Evolutionary conservation across 2,113 vertebrate species (phyloP).

Genomic region (Megaceryle torquata): DNA sequence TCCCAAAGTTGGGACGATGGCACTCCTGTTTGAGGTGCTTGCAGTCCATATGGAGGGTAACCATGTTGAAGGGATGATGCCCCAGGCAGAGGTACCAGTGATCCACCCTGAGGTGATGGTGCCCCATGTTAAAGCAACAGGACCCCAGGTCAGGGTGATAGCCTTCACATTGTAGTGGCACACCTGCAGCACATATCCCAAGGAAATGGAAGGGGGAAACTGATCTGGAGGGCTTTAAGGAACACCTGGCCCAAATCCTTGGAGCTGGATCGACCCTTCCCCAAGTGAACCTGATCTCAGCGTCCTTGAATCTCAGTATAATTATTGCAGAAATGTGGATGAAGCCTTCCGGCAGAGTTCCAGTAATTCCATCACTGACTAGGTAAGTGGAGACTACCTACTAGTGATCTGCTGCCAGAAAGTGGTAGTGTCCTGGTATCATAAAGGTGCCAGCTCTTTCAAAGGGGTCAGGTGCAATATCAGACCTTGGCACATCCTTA

Average conservation of each 20-base stretch:
- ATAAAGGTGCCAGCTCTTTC: neutral
- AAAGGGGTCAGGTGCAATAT: neutral
- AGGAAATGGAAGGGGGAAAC: neutral
- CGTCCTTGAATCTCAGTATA: neutral
- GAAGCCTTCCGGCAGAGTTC: neutral
- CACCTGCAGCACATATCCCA: neutral
- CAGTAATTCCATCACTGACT: neutral
- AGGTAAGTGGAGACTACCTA: neutral
- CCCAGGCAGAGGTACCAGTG: neutral
- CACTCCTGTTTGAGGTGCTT: neutral
- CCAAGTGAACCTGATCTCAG: neutral
- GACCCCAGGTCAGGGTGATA: accelerated
- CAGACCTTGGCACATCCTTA: neutral
- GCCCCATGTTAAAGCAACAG: neutral
- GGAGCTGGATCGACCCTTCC: neutral
- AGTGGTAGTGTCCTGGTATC: neutral
- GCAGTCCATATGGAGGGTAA: neutral
- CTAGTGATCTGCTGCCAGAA: neutral
- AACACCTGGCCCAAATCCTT: neutral
- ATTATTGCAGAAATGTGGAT: neutral
- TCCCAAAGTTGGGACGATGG: neutral
- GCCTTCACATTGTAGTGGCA: neutral
- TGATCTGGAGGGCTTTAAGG: neutral
- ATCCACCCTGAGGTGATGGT: neutral
- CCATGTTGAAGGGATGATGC: too few relatives aligned